Evolutionary conservation across 2,797 vertebrate species (phyloP), one percentile per base, ranked within the genome.

Genomic region (Dermochelys coriacea): DNA sequence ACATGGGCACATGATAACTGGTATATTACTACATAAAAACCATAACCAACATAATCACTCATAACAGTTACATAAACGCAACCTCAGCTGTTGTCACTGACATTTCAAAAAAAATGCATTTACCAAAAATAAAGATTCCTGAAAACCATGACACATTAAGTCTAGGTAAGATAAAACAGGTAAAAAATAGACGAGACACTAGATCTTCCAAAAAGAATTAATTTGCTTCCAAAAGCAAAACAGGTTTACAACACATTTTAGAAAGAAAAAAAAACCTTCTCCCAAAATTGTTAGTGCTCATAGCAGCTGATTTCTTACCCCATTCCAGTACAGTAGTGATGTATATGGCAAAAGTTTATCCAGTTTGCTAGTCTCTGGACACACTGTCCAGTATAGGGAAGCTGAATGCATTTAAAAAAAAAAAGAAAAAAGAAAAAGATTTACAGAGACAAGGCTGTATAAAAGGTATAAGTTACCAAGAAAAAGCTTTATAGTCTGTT

Each of bases 261-360:
- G 61, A 84, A 34, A 11, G 31, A 83, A 37, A 85, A 85, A 19
- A 87, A 87, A 86, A 27, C 0, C 4, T 84, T 31, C 59, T 45
- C n/a, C 47, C 88, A n/a, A 14, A 91, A 54, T 52, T 95, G 89
- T 82, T 75, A 90, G 47, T 68, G 77, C 23, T 84, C 92, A 31
- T 7, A 82, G 55, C 68, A 94, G 79, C 89, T 95, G 89, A 90
- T 64, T 34, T 80, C 98, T 98, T 97, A 99, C 98, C 97, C 95
- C 95, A 87, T 86, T 97, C 98, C 98, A 98, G 68, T 96, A 93
- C 80, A 97, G 98, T 90, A 99, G 97, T 68, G 99, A 99, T 0
- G 99, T 99, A 96, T 99, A 99, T 2, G 99, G 99, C 96, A 99
- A 97, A 85, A 99, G 97, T 96, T 98, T 99, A 97, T 99, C 99